Evolutionary conservation across 2,797 vertebrate species (phyloP), one percentile per base, ranked within the genome.

Genomic region (Silurus lanzhouensis): DNA sequence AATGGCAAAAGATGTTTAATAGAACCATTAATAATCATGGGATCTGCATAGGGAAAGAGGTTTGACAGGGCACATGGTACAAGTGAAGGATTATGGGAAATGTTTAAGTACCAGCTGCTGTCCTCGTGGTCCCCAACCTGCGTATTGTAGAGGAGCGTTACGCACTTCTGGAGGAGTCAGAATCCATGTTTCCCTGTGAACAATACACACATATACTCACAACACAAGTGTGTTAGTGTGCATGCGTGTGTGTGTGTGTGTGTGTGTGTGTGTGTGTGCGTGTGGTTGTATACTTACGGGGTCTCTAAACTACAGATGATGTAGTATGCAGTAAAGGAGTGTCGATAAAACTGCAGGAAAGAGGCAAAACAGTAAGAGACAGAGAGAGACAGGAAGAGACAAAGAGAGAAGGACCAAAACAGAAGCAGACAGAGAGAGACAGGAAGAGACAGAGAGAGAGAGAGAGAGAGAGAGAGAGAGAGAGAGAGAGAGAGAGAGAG

Each of bases 81-180:
- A 27, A 79, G 58, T 57, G 55, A 31, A 74, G 77, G 27, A 76
- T 83, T 14, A 38, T 82, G 83, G 82, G 20, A 85, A 82, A 22
- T 85, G 64, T 72, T 12, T 22, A 82, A 89, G 96, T 95, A 99
- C 98, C 97, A 99, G 95, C 89, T 99, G 98, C 91, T 99, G 98
- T 78, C 96, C 98, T 89, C 95, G 95, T 0, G 97, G 97, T 25
- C 98, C 98, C 98, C 98, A 99, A 89, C 97, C 98, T 1, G 98
- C 98, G 5, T 96, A 99, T 91, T 98, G 98, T 87, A 99, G 96
- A 88, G 96, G 96, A 85, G 96, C 96, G 1, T 98, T 96, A 91
- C 95, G 96, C 89, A 99, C 98, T 93, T 99, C 98, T 0, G 98
- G 98, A 77, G 98, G 98, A 88, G 98, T 97, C 91, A 99, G 91